A percentile compares a stretch with the other conserved stretches of the same genome.
phyloP scores from a whole-genome alignment of 2,888 invertebrate genomes.

The Synanthedon andrenaeformis region DNA sequence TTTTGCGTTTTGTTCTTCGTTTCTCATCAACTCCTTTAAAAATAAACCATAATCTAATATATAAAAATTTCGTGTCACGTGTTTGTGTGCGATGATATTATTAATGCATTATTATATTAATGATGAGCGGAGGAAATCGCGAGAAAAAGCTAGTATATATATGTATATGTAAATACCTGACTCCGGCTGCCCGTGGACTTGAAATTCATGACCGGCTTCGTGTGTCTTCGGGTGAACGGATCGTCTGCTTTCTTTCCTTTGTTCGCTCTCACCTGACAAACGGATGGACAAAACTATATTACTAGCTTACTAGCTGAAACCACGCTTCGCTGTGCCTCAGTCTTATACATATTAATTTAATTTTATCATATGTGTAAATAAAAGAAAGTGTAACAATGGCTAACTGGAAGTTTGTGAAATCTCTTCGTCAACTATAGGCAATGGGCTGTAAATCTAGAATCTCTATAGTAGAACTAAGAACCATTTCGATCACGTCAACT shows the following conservation, averaged over 20 bases:
- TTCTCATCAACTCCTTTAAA: slow-evolving; percentile 32
- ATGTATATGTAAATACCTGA: slow-evolving; percentile 21
- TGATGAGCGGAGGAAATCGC: background rate
- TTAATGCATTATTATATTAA: background rate
- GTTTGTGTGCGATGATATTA: too few species aligned
- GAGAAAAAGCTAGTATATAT: background rate
- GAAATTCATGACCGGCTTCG: slow-evolving; percentile 89
- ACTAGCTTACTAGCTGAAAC: too few species aligned
- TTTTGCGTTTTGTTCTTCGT: slow-evolving; percentile 44
- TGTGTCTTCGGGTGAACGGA: slow-evolving; percentile 90
- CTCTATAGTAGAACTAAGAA: too few species aligned
- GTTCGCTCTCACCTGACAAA: slow-evolving; percentile 73
- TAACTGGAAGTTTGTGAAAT: background rate
- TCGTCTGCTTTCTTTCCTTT: slow-evolving; percentile 84
- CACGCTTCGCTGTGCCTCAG: too few species aligned
- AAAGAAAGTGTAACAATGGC: too few species aligned
- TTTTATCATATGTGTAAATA: too few species aligned
- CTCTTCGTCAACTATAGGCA: too few species aligned
- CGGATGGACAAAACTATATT: slow-evolving; percentile 1
- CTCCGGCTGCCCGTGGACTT: slow-evolving; percentile 57
- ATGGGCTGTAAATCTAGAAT: too few species aligned
- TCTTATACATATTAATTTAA: too few species aligned
- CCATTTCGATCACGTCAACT: too few species aligned
- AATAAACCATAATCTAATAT: slow-evolving; percentile 2
- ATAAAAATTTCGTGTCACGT: too few species aligned